Conservation (phyloP, 2,888 invertebrate species). For the Steinernema hermaphroditum region DNA sequence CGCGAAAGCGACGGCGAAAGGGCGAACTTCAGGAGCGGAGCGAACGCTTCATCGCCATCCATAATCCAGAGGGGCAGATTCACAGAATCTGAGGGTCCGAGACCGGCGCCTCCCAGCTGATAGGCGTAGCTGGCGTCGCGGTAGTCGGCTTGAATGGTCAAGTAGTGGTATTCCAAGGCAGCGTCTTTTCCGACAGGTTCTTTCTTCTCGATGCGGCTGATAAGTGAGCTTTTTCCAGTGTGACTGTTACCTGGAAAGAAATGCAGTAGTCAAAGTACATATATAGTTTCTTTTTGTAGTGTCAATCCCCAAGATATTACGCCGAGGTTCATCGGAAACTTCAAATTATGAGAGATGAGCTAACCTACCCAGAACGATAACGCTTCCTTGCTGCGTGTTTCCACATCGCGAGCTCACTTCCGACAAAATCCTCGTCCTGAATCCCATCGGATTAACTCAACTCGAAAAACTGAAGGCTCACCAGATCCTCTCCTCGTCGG, state of each 20-base stretch:
- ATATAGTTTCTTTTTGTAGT: no score
- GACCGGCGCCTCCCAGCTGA: constrained; percentile 53
- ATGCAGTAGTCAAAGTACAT: constrained; percentile 25
- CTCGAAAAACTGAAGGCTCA: constrained; percentile 23
- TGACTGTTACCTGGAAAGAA: constrained; percentile 49
- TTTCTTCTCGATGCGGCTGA: constrained; percentile 52
- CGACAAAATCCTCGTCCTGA: constrained; percentile 52
- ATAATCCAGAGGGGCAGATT: constrained; percentile 58
- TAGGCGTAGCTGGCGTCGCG: constrained; percentile 62
- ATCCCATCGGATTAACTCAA: constrained; percentile 29
- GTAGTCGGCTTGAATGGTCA: constrained; percentile 58
- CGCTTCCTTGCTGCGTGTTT: constrained; percentile 51
- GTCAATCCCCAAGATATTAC: no score
- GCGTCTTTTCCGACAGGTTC: constrained; percentile 38
- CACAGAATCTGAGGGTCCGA: constrained; percentile 56
- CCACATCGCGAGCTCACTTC: constrained; percentile 57
- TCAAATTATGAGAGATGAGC: background rate
- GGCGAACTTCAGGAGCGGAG: constrained; percentile 54
- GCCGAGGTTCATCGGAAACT: constrained; percentile 32
- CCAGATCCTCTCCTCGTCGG: constrained; percentile 48
- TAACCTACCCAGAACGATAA: constrained; percentile 57
- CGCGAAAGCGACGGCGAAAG: constrained; percentile 52
- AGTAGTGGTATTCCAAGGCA: constrained; percentile 60
- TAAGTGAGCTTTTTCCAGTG: constrained; percentile 58
- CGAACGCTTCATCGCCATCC: constrained; percentile 55